Base-by-base conservation (phyloP, 2,113 vertebrate genomes). In the Epinephelus lanceolatus region DNA sequence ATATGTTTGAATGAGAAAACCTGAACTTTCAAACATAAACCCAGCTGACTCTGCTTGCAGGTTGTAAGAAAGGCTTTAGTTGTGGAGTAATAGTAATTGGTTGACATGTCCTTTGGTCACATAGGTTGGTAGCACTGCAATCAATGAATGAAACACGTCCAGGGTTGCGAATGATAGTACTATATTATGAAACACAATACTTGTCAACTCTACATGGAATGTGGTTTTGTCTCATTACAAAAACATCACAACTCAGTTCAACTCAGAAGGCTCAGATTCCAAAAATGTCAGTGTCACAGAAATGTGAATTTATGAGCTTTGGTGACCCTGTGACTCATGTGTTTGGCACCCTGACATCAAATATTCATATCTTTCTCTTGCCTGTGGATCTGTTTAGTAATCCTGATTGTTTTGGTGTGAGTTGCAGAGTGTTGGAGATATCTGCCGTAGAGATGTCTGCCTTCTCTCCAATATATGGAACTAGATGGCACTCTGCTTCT, bases 221-320 rank as follows among this genome's bases (percentile, higher is more conserved):
- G 75, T 52, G 14, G 63, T 84, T 73, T 65, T 53, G 37, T 67
- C 27, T 53, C 45, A 42, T 74, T 27, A 61, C 17, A 56, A 7
- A 37, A 57, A 30, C 6, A 2, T 65, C 52, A 33, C 59, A 30
- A 80, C 33, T 40, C 56, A 51, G 23, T 60, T 49, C 6, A 65
- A 9, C 65, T 47, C 51, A 8, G 7, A 13, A 52, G 42, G 9
- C 10, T 18, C 60, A n/a, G 23, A 75, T 82, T 83, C 71, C 75
- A 76, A 19, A 65, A 40, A 76, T 78, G 63, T 75, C 25, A 61
- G 27, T 45, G 69, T 84, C 61, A 80, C 27, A 5, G 1, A 63
- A 33, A 69, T 33, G 4, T 27, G 21, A 65, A 65, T 68, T 42
- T 66, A 73, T 59, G 10, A 62, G 6, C n/a, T 30, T 23, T 5